Conservation (phyloP, 1,140 invertebrate species). For the Papilio machaon region DNA sequence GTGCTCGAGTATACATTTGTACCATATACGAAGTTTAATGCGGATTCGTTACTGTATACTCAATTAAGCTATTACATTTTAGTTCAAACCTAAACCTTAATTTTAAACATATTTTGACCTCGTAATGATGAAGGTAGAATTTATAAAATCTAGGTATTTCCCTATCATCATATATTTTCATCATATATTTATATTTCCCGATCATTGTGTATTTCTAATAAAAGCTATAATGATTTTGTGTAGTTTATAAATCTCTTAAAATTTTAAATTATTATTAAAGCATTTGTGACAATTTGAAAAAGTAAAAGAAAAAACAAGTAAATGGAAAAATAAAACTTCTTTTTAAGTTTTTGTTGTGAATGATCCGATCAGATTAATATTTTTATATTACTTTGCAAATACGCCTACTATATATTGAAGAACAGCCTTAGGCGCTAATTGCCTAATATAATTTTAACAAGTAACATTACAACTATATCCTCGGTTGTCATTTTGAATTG, state of each 20-base stretch:
- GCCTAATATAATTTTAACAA: neutral
- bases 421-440: neutral
- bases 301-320: too few relatives aligned
- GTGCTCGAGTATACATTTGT: neutral
- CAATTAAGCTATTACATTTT: neutral
- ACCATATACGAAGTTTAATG: constrained; percentile 3
- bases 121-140: too few relatives aligned
- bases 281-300: too few relatives aligned
- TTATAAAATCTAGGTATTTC: too few relatives aligned
- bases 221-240: too few relatives aligned
- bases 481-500: neutral
- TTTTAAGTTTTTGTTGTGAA: too few relatives aligned
- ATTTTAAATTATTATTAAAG: too few relatives aligned
- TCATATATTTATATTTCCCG: too few relatives aligned
- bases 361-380: neutral
- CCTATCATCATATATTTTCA: too few relatives aligned
- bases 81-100: neutral
- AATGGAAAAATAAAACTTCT: too few relatives aligned
- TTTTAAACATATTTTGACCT: neutral
- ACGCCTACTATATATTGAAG: neutral
- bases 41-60: neutral
- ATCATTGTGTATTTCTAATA: too few relatives aligned
- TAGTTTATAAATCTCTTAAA: too few relatives aligned
- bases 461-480: constrained; percentile 4
- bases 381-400: neutral